Conservation (phyloP, 2,797 vertebrate genomes). For the Orestias chungarensis region DNA sequence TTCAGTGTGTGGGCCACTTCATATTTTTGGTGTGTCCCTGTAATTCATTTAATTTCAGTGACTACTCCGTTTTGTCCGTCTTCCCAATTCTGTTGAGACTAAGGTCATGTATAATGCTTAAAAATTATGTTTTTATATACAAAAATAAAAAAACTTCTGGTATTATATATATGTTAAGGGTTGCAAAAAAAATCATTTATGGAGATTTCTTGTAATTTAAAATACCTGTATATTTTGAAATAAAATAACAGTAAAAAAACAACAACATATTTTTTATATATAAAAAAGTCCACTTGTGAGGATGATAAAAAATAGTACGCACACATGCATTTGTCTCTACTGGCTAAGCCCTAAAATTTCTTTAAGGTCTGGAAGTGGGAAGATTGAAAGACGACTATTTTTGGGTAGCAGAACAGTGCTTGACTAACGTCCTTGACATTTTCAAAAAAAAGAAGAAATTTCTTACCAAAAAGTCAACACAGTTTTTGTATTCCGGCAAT, state of each 20-base stretch:
- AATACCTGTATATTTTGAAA: neutral
- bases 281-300: neutral
- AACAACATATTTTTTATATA: neutral
- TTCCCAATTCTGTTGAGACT: constrained; percentile 44
- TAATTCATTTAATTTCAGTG: constrained; percentile 68
- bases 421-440: neutral
- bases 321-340: neutral
- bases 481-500: neutral
- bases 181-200: neutral
- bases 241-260: neutral
- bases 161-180: neutral
- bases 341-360: neutral
- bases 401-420: neutral
- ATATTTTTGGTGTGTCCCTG: constrained; percentile 42
- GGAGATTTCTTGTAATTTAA: neutral
- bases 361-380: neutral
- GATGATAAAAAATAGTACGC: too few relatives aligned
- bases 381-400: neutral
- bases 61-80: constrained; percentile 66
- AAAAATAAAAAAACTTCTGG: constrained; percentile 31
- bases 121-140: constrained; percentile 36
- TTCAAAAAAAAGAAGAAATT: neutral
- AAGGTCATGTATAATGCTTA: constrained; percentile 28
- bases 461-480: neutral
- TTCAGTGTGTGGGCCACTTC: constrained; percentile 27